phyloP scores from a whole-genome alignment of 1,140 invertebrate genomes.

The Cydia amplana region DNA sequence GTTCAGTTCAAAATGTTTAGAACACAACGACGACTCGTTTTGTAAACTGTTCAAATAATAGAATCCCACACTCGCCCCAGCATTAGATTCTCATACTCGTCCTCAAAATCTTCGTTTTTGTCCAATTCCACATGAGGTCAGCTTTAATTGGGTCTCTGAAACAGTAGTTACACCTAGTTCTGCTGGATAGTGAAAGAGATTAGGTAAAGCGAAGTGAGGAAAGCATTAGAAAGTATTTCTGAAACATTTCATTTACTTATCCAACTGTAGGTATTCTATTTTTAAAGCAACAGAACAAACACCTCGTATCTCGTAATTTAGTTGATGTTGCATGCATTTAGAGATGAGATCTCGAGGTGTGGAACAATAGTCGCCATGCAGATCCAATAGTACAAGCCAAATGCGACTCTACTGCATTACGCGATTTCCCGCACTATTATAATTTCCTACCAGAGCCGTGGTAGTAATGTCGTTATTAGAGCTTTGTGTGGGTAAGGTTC shows the following conservation, averaged over 20 bases:
- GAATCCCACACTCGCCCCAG: too few relatives aligned
- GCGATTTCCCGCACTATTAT: not conserved
- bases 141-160: not conserved
- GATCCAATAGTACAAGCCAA: not conserved
- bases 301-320: not conserved
- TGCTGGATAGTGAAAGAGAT: not conserved
- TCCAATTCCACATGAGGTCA: not conserved
- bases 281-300: not conserved
- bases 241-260: not conserved
- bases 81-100: not conserved
- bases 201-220: too few relatives aligned
- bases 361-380: constrained; percentile 5
- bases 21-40: too few relatives aligned
- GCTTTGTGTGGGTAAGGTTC: not conserved
- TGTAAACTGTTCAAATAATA: too few relatives aligned
- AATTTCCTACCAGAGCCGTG: not conserved
- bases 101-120: not conserved
- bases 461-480: constrained; percentile 5
- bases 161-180: not conserved
- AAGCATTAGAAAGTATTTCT: not conserved
- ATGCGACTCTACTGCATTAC: not conserved
- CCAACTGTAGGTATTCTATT: not conserved
- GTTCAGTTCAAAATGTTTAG: too few relatives aligned
- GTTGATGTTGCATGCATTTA: constrained; percentile 16
- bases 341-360: constrained; percentile 10